Percentiles rank a stretch among this genome's conserved stretches.
These are phyloP conservation scores for Rhodinocichla rosea DNA, from an alignment of 2,113 vertebrate species.

Conservation along the genomic window DNA sequence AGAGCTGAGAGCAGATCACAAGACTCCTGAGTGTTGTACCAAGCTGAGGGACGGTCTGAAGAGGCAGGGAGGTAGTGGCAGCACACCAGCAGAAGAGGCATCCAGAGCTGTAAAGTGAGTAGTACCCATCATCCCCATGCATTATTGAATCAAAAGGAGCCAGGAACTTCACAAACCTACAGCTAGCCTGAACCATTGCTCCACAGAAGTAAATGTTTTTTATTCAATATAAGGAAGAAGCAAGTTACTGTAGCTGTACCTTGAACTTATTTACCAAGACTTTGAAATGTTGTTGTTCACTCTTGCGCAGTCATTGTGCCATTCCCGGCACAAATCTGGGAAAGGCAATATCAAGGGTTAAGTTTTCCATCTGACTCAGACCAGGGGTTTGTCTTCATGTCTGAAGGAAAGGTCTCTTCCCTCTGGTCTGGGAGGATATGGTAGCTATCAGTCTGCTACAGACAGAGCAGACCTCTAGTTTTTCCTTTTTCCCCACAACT, in stretches of 20 bases:
- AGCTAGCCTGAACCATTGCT: neutral
- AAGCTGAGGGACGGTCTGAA: fast-evolving
- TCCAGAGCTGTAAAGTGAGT: neutral
- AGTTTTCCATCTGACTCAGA: neutral
- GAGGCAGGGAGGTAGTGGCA: neutral
- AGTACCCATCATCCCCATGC: neutral
- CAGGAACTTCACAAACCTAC: neutral
- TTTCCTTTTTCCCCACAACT: neutral
- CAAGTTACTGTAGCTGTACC: neutral
- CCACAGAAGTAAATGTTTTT: neutral
- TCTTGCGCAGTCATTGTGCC: neutral
- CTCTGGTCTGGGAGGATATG: fast-evolving
- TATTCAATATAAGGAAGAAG: neutral
- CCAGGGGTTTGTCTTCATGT: neutral
- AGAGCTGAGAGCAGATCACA: neutral
- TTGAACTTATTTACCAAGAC: neutral
- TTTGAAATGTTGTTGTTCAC: neutral
- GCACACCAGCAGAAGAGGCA: neutral
- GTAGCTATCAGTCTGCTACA: neutral
- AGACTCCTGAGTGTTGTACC: neutral
- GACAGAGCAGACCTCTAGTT: neutral
- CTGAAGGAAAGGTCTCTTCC: neutral
- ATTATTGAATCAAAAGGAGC: neutral
- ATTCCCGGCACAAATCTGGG: neutral
- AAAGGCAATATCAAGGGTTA: neutral